These are phyloP conservation scores for Parnassius mnemosyne DNA, from an alignment of 2,888 invertebrate genomes.

Conservation along the genomic window DNA sequence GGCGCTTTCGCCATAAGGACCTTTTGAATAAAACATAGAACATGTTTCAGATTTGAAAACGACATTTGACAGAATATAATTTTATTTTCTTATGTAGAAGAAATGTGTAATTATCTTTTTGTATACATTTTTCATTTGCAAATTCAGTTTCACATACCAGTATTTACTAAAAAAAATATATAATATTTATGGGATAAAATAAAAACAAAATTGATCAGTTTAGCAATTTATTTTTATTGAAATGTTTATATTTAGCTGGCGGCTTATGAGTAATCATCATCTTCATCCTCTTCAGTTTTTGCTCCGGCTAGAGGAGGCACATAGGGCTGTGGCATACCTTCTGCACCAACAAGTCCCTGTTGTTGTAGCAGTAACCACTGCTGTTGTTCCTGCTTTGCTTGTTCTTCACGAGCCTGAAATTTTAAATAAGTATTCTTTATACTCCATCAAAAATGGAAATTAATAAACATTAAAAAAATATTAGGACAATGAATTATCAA, in stretches of 20 bases:
- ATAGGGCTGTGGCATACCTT: conserved; percentile 62
- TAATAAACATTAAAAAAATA: background rate
- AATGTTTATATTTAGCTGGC: conserved; percentile 1
- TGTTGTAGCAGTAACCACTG: conserved; percentile 93
- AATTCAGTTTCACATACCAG: too few species aligned
- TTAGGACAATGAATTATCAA: too few species aligned
- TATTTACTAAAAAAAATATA: too few species aligned
- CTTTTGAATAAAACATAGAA: too few species aligned
- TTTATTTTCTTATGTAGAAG: too few species aligned
- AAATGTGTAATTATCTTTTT: too few species aligned
- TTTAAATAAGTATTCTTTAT: background rate
- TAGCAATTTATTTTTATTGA: background rate
- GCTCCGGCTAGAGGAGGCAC: conserved; percentile 61
- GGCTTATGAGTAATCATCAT: conserved; percentile 74
- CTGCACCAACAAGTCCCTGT: conserved; percentile 62
- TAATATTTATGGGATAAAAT: too few species aligned
- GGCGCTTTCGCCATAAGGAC: too few species aligned
- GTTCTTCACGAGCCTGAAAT: conserved; percentile 89
- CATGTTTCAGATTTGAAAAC: too few species aligned
- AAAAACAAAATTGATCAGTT: background rate
- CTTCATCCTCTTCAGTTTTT: conserved; percentile 71
- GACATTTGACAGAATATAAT: too few species aligned
- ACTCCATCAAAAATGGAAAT: background rate
- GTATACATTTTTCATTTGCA: too few species aligned
- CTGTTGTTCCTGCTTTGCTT: conserved; percentile 95